A percentile compares a stretch with the other conserved stretches of the same genome.
Conservation (phyloP, 64 coral and sea anemone species). For the Exaiptasia diaphana region DNA sequence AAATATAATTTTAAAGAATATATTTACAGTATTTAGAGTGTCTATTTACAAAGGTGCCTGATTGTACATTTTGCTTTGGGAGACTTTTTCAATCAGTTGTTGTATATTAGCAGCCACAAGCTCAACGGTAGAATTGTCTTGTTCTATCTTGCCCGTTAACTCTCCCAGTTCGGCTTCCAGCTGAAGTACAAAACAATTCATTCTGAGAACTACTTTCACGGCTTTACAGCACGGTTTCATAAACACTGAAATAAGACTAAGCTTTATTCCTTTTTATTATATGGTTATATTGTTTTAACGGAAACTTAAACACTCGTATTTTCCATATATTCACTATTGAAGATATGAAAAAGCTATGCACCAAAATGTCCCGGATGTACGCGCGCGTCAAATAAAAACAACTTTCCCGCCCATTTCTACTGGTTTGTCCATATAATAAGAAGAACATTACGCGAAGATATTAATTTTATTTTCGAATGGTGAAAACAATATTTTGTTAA, state of each 20-base stretch:
- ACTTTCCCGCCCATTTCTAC: too few species aligned
- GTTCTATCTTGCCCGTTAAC: constrained; percentile 8
- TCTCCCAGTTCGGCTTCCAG: constrained; percentile 9
- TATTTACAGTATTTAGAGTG: too few species aligned
- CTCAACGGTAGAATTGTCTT: constrained; percentile 32
- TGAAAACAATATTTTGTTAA: too few species aligned
- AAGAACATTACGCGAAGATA: too few species aligned
- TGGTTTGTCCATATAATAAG: too few species aligned
- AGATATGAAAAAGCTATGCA: not conserved
- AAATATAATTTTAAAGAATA: too few species aligned
- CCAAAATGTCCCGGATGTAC: too few species aligned
- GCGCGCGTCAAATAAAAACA: too few species aligned
- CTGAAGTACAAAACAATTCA: constrained; percentile 10
- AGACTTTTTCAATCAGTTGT: constrained; percentile 31
- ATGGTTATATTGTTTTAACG: not conserved
- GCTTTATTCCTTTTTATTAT: not conserved
- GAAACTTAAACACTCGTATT: not conserved
- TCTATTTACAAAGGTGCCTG: too few species aligned
- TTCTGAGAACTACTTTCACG: not conserved
- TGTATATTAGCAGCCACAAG: constrained; percentile 10
- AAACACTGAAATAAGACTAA: not conserved
- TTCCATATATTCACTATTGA: not conserved
- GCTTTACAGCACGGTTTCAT: not conserved
- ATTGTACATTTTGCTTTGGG: too few species aligned
- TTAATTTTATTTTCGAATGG: too few species aligned